These are phyloP conservation scores for Lithophane ornitopus DNA, from an alignment of 2,888 invertebrate genomes.

Conservation along the genomic window DNA sequence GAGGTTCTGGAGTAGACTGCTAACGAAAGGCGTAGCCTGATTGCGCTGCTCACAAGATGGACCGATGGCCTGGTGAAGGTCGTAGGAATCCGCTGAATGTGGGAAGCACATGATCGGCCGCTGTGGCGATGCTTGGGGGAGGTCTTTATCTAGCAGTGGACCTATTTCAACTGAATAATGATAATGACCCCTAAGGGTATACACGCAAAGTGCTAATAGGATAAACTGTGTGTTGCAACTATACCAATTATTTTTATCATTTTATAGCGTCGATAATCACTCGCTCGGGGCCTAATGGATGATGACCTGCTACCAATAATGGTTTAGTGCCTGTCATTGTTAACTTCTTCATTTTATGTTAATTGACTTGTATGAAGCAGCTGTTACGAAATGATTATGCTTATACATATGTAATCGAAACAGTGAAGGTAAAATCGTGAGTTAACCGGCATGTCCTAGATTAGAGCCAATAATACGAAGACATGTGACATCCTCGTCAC, in stretches of 20 bases:
- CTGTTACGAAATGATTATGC: background rate
- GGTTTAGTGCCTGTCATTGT: constrained; percentile 41
- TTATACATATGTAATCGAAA: background rate
- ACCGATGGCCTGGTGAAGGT: too few relatives aligned
- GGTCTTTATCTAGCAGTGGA: background rate
- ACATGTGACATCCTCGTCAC: background rate
- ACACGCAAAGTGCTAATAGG: constrained; percentile 33
- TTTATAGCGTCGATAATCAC: constrained; percentile 33
- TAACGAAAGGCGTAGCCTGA: background rate
- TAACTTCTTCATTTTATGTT: constrained; percentile 31
- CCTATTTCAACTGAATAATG: background rate
- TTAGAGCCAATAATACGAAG: background rate
- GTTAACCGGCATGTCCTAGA: background rate
- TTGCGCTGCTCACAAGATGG: too few relatives aligned
- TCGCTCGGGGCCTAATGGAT: constrained; percentile 50
- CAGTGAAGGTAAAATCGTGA: background rate
- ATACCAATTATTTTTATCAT: constrained; percentile 43
- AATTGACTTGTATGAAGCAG: constrained; percentile 13
- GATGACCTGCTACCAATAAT: constrained; percentile 41
- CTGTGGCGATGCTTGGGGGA: too few relatives aligned
- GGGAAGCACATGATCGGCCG: background rate
- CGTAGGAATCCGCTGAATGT: background rate
- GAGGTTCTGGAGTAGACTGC: background rate
- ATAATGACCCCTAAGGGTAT: constrained; percentile 13
- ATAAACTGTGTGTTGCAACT: constrained; percentile 35